Evolutionary conservation across 64 coral and sea anemone species (phyloP).

Genomic region (Cladopsammia gracilis): DNA sequence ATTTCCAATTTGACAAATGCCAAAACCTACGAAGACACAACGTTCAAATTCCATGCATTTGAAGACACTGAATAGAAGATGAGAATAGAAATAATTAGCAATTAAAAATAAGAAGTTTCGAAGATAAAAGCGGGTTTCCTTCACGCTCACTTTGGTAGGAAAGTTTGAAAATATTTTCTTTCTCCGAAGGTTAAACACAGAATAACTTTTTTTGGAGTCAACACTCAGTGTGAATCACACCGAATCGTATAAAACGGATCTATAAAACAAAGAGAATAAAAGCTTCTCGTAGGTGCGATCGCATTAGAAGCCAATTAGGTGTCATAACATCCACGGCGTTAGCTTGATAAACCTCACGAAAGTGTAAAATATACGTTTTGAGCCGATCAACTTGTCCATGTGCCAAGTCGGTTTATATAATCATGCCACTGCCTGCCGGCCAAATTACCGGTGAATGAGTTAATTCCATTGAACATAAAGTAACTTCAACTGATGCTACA

Average conservation of each 20-base stretch:
- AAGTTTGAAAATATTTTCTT: background rate
- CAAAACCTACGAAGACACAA: no score
- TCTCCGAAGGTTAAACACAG: background rate
- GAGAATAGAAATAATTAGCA: no score
- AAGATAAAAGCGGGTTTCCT: background rate
- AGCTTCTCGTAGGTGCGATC: background rate
- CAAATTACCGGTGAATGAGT: background rate
- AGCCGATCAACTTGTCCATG: background rate
- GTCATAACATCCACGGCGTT: background rate
- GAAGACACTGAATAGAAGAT: no score
- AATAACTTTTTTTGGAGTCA: background rate
- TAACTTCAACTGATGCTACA: background rate
- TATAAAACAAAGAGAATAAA: background rate
- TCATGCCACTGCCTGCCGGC: background rate
- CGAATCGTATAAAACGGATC: background rate
- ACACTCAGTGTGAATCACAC: background rate
- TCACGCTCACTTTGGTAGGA: no score
- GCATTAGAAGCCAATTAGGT: slow-evolving; percentile 13
- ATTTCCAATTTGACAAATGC: no score
- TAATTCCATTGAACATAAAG: background rate
- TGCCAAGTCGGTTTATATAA: background rate
- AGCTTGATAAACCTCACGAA: background rate
- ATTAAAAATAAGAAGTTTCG: no score
- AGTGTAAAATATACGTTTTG: background rate
- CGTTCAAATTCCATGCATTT: no score